Base-by-base conservation (phyloP, 2,888 invertebrate genomes). In the Andrena camellia region DNA sequence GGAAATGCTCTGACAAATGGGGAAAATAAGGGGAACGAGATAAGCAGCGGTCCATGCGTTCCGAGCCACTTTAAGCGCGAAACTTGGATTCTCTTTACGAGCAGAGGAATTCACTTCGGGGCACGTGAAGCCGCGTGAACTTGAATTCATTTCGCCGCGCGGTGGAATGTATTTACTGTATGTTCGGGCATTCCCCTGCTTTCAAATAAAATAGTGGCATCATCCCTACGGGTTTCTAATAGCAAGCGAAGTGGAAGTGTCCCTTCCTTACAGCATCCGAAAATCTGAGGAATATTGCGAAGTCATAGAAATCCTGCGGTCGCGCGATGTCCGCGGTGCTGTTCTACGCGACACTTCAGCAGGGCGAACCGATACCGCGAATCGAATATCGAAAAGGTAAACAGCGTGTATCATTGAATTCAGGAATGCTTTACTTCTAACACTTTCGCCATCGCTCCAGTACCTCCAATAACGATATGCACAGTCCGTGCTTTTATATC, bases 341-440 rank as follows among this genome's bases (percentile, higher is more conserved):
- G 35, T 62, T 67, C 48, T 35, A 59, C 52, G 59, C 10, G 48
- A 29, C 35, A 48, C 52, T 77, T 82, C 60, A 10, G 3, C 70
- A 42, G 66, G 54, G 42, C 17, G 69, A 74, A 20, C 31, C 72
- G 73, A 81, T 64, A 66, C 42, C 42, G 42, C 48, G 70, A 10
- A 70, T 7, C 6, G 60, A 73, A n/a, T 78, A 83, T 83, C 57
- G 78, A 31, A 67, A 83, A 59, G 48, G 74, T 63, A 83, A 84
- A 83, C 71, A 84, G 50, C 50, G 69, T 63, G 83, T 67, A 83
- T 83, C 70, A 57, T 78, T 66, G 78, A 74, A 74, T 67, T 63
- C 63, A 26, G 23, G 50, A 71, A 70, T 62, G 74, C 67, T 71
- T 81, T 69, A 74, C 13, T 80, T 70, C 76, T 20, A 48, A 29